Evolutionary conservation across 2,888 invertebrate genomes (phyloP).

Genomic region (Helleia helle): DNA sequence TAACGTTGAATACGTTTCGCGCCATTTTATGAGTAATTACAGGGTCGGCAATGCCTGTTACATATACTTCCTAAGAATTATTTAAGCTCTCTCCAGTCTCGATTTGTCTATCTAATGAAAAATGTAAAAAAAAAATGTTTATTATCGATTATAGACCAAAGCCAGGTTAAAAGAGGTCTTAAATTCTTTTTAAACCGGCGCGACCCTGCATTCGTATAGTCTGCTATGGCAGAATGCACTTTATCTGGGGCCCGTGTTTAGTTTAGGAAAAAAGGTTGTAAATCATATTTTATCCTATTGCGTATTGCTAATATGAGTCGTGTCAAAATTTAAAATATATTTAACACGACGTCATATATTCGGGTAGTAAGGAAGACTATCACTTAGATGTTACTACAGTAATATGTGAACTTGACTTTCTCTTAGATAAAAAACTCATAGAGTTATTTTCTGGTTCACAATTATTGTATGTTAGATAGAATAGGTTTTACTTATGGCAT

Average conservation of each 20-base stretch:
- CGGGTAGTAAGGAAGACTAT: slow-evolving; percentile 3
- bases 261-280: slow-evolving; percentile 8
- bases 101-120: not conserved
- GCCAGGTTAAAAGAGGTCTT: slow-evolving; percentile 3
- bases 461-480: slow-evolving; percentile 23
- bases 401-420: slow-evolving; percentile 23
- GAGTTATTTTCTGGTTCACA: slow-evolving; percentile 25
- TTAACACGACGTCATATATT: slow-evolving; percentile 11
- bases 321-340: slow-evolving; percentile 17
- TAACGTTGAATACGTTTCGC: too few relatives aligned
- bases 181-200: too few relatives aligned
- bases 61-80: not conserved
- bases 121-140: not conserved
- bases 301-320: not conserved
- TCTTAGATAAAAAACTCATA: slow-evolving; percentile 29
- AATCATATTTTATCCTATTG: slow-evolving; percentile 3
- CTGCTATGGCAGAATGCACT: not conserved
- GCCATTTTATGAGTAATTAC: not conserved
- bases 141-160: not conserved
- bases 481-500: slow-evolving; percentile 33
- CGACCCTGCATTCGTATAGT: too few relatives aligned
- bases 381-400: slow-evolving; percentile 14
- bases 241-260: not conserved
- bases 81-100: not conserved
- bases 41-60: slow-evolving; percentile 6